Base-by-base conservation (phyloP, 2,888 invertebrate species). In the Drosophila ustulata region DNA sequence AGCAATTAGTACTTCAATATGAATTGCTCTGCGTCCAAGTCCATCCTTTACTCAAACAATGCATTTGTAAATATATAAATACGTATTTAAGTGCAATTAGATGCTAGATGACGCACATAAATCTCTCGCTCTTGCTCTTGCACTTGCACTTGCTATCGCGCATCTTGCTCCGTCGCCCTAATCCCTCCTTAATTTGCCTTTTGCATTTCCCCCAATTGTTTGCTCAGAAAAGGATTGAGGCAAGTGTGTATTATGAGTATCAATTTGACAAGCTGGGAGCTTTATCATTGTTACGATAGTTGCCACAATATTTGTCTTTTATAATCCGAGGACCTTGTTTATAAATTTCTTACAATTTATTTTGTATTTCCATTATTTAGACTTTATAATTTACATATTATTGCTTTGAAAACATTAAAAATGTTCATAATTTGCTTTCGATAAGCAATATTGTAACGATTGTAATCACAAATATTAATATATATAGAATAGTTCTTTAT, bases 181-280 rank as follows among this genome's bases (percentile, higher is more conserved):
- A 37, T 37, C 37, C 37, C 37, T n/a, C n/a, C 37, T 37, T 37
- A 37, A 37, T 37, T 37, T 37, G 37, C 37, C 37, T n/a, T 37
- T 37, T 37, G 37, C 9, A 34, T 34, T 34, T 11, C 34, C 11
- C 34, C 11, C 37, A 37, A 37, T n/a, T 18, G 18, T 18, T 18
- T 18, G 18, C 18, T 18, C 18, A 18, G 18, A 2, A 18, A 18
- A 18, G n/a, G 0, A 9, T 34, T 11, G 34, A 34, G 34, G 11
- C 11, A 34, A 34, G 37, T 37, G 37, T 37, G 37, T 37, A 37
- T 37, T 4, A n/a, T 37, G 11, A 37, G 37, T n/a, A 37, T 37
- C 37, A 37, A 37, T 37, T 37, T 37, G 37, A 37, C 37, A 37
- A n/a, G n/a, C 11, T 11, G n/a, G n/a, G n/a, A n/a, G 37, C 37